Evolutionary conservation across 2,888 invertebrate species (phyloP).

Genomic region (Drosophila algonquin): DNA sequence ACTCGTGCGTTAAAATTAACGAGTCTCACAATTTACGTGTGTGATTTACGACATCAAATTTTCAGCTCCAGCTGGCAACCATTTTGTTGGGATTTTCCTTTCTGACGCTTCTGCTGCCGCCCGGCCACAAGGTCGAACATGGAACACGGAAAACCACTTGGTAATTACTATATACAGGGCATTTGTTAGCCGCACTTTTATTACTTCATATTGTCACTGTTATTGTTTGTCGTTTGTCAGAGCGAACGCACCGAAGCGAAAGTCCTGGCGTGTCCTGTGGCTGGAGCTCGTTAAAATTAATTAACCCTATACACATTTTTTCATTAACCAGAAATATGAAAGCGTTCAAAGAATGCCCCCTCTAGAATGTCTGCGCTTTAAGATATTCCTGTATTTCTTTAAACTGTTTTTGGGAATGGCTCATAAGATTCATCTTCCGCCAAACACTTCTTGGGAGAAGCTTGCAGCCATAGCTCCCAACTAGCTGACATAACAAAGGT

Average conservation of each 20-base stretch:
- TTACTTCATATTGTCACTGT: conserved; percentile 50
- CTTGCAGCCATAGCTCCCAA: conserved; percentile 1
- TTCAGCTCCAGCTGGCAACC: conserved; percentile 44
- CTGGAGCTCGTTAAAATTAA: conserved; percentile 49
- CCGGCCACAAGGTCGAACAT: conserved; percentile 38
- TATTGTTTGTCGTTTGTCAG: conserved; percentile 48
- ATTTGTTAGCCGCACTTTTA: conserved; percentile 50
- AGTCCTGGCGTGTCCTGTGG: conserved; percentile 5
- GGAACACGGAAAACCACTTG: conserved; percentile 49
- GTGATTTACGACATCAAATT: conserved; percentile 53
- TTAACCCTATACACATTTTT: conserved; percentile 51
- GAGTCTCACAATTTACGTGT: conserved; percentile 52
- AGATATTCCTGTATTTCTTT: conserved; percentile 2
- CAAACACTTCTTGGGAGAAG: neutral
- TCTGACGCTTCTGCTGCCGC: neutral
- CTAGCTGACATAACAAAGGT: conserved; percentile 12
- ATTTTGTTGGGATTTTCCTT: conserved; percentile 28
- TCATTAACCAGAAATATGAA: conserved; percentile 52
- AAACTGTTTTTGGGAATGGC: neutral
- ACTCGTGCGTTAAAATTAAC: conserved; percentile 48
- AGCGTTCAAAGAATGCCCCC: conserved; percentile 23
- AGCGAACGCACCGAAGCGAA: conserved; percentile 1
- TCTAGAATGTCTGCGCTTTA: conserved; percentile 14
- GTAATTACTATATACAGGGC: conserved; percentile 43
- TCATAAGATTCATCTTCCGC: neutral